Evolutionary conservation across 2,113 vertebrate genomes (phyloP).

Genomic region (Ciconia boyciana): DNA sequence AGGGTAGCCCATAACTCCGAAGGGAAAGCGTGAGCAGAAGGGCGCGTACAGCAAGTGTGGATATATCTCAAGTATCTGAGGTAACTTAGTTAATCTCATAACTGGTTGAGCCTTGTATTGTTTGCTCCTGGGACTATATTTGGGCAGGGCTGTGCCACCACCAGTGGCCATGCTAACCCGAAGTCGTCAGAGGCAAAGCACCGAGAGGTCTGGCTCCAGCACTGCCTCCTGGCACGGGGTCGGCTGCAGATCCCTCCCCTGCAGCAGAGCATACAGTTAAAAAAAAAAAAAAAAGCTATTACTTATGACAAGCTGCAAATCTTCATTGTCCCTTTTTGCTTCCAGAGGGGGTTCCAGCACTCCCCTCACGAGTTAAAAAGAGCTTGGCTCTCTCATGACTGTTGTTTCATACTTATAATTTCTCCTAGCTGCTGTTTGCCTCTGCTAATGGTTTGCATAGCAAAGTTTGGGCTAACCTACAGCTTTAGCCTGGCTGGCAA

Average conservation of each 20-base stretch:
- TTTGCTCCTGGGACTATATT: not conserved
- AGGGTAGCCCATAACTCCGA: not conserved
- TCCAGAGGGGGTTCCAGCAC: not conserved
- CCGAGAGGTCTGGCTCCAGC: not conserved
- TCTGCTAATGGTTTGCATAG: not conserved
- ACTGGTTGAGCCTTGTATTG: not conserved
- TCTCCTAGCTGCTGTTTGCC: not conserved
- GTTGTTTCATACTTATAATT: not conserved
- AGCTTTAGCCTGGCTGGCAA: not conserved
- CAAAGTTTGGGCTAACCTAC: not conserved
- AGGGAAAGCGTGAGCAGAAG: not conserved
- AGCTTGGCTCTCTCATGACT: not conserved
- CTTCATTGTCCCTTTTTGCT: not conserved
- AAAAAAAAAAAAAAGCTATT: not conserved
- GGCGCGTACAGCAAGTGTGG: not conserved
- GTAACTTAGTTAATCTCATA: not conserved
- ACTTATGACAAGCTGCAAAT: not conserved
- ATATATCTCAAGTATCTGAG: not conserved
- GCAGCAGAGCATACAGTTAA: not conserved
- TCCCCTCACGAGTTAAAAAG: not conserved
- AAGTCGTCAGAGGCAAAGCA: not conserved
- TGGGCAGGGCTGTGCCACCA: not conserved
- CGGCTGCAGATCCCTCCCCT: not conserved
- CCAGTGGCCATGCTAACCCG: not conserved
- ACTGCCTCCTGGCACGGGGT: accelerated